phyloP scores from a whole-genome alignment of 2,113 vertebrate genomes.

The Rutilus rutilus region DNA sequence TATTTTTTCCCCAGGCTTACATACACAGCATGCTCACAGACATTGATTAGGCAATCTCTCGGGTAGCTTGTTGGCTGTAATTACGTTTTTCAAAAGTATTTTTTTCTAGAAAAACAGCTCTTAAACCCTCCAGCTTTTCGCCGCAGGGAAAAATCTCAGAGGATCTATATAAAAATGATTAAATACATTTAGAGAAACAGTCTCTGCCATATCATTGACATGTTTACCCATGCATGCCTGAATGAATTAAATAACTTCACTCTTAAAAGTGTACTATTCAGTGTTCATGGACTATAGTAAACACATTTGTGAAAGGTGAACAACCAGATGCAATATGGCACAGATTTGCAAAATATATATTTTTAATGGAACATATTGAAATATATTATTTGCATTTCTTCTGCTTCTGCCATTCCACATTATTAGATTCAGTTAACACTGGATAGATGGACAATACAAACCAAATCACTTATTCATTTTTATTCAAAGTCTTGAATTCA shows the following conservation, averaged over 20 bases:
- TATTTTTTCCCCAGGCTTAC: background rate
- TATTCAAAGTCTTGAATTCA: background rate
- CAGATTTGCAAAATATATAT: background rate
- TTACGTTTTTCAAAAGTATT: conserved; percentile 30
- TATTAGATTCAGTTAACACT: background rate
- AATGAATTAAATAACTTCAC: background rate
- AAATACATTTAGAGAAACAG: background rate
- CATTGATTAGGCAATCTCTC: conserved; percentile 12
- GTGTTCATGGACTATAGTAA: background rate
- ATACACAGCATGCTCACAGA: background rate
- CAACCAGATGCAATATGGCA: background rate
- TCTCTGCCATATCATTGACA: background rate
- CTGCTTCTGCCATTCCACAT: background rate
- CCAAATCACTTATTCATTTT: background rate
- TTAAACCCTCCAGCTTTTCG: background rate
- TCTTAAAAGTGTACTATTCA: background rate
- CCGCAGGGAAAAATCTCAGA: background rate
- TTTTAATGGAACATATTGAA: background rate
- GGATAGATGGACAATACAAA: background rate
- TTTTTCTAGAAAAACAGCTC: background rate
- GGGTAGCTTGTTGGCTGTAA: conserved; percentile 23
- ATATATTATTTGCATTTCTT: background rate
- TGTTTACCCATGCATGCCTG: background rate
- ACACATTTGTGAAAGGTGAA: background rate
- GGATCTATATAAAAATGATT: background rate